These are phyloP conservation scores for Yponomeuta evonymella DNA, from an alignment of 2,888 invertebrate species.

Conservation along the genomic window DNA sequence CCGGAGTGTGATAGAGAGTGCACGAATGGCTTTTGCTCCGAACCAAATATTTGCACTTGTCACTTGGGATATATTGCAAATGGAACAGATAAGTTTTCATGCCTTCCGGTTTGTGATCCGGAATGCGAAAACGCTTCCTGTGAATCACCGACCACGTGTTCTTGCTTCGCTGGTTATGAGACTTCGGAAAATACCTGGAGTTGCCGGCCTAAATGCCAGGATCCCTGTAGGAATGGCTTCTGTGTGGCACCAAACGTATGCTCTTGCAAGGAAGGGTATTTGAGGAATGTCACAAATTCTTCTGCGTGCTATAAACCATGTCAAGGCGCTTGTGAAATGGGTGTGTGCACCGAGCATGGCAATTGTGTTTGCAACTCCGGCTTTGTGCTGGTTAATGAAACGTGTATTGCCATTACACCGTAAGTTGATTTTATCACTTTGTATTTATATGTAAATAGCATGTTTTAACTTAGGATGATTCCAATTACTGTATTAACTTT, in stretches of 20 bases:
- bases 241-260: constrained; percentile 45
- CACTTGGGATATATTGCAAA: constrained; percentile 24
- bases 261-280: constrained; percentile 39
- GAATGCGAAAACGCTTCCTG: constrained; percentile 34
- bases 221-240: constrained; percentile 42
- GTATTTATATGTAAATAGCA: not conserved
- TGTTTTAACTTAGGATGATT: too few species aligned
- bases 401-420: constrained; percentile 27
- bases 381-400: constrained; percentile 31
- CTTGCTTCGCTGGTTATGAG: constrained; percentile 30
- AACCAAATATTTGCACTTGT: constrained; percentile 33
- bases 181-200: constrained; percentile 22
- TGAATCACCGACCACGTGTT: constrained; percentile 31
- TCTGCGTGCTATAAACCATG: constrained; percentile 39
- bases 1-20: constrained; percentile 39
- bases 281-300: constrained; percentile 24
- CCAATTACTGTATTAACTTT: too few species aligned
- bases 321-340: constrained; percentile 33
- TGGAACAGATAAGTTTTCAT: constrained; percentile 18
- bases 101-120: constrained; percentile 30
- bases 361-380: constrained; percentile 36
- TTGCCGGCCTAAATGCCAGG: constrained; percentile 48
- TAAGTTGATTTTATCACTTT: not conserved
- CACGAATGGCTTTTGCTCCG: constrained; percentile 35
- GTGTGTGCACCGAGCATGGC: constrained; percentile 36